phyloP scores from a whole-genome alignment of 2,113 vertebrate genomes.

The Bucco capensis region DNA sequence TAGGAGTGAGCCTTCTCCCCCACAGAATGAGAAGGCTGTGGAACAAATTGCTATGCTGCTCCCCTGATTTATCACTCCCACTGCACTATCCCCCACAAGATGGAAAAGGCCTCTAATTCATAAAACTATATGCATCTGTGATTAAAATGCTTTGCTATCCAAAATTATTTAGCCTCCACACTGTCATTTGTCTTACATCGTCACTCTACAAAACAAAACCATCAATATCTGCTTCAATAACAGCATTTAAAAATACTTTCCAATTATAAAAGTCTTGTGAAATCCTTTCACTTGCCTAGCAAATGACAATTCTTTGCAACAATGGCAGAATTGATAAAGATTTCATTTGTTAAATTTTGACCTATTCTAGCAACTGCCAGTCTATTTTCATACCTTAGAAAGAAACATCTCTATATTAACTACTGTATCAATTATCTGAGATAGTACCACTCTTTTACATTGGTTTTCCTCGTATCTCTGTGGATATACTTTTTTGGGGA shows the following conservation, averaged over 20 bases:
- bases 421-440: background rate
- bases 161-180: background rate
- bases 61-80: background rate
- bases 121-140: background rate
- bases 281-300: background rate
- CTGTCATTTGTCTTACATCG: background rate
- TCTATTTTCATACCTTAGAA: background rate
- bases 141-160: background rate
- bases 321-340: background rate
- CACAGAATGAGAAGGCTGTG: fast-evolving
- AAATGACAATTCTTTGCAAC: background rate
- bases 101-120: background rate
- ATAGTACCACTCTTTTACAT: background rate
- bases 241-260: background rate
- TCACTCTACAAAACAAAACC: background rate
- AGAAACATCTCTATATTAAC: background rate
- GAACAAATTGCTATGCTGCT: background rate
- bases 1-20: background rate
- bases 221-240: background rate
- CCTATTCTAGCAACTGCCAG: background rate
- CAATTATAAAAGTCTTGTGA: background rate
- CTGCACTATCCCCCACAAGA: background rate
- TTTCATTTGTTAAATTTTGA: slow-evolving; percentile 2
- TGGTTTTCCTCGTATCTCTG: background rate
- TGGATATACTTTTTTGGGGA: background rate